These are phyloP conservation scores for Diloba caeruleocephala DNA, from an alignment of 2,888 invertebrate genomes.

Conservation along the genomic window DNA sequence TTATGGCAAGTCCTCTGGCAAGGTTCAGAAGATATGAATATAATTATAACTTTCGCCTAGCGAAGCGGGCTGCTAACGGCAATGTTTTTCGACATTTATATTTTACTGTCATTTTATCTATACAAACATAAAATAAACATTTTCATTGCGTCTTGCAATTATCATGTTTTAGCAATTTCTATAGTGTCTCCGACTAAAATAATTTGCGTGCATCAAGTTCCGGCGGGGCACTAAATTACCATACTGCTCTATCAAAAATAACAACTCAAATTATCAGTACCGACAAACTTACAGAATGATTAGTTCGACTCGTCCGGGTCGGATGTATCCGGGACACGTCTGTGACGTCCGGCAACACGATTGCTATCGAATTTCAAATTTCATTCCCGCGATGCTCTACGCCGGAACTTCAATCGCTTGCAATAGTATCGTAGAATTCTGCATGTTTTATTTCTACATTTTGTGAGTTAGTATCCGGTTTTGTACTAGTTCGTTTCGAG, in stretches of 20 bases:
- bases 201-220: background rate
- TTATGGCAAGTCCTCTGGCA: no score
- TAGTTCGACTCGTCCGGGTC: constrained; percentile 50
- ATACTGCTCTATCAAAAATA: constrained; percentile 18
- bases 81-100: no score
- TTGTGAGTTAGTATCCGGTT: constrained; percentile 13
- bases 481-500: constrained; percentile 25
- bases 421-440: constrained; percentile 29
- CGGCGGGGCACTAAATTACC: background rate
- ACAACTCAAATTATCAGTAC: constrained; percentile 40
- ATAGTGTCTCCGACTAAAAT: no score
- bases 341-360: constrained; percentile 52
- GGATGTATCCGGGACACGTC: constrained; percentile 56
- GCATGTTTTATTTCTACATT: constrained; percentile 32
- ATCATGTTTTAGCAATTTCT: no score
- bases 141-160: no score
- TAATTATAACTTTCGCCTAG: no score
- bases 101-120: no score
- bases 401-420: constrained; percentile 43
- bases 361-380: constrained; percentile 69
- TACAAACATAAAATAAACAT: no score
- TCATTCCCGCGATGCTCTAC: constrained; percentile 48
- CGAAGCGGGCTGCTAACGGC: no score
- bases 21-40: no score
- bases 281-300: constrained; percentile 52